Evolutionary conservation across 2,113 vertebrate genomes (phyloP).

Genomic region (Fregetta grallaria): DNA sequence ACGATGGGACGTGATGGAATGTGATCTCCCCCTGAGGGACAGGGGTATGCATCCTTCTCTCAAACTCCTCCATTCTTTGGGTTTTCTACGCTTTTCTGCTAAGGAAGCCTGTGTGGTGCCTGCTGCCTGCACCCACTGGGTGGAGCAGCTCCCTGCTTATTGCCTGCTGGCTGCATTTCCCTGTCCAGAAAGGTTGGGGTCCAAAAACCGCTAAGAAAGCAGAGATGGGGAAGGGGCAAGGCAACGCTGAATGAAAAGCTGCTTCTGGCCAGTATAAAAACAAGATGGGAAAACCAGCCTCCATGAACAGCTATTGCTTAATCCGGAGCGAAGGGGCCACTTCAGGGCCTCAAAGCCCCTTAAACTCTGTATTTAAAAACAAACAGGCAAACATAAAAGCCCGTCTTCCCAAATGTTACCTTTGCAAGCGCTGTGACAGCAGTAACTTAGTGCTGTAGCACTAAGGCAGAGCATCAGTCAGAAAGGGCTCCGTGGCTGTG

Average conservation of each 20-base stretch:
- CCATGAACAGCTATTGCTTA: neutral
- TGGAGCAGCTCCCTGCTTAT: conserved; percentile 41
- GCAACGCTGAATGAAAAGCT: neutral
- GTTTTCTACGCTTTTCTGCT: neutral
- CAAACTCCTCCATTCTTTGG: rapidly evolving
- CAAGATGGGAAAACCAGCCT: neutral
- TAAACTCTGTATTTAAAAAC: neutral
- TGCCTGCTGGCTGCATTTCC: neutral
- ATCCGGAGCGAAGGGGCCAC: rapidly evolving
- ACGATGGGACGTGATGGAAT: neutral
- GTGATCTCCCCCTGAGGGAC: neutral
- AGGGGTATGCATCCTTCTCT: neutral
- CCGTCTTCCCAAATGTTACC: neutral
- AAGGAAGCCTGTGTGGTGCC: neutral
- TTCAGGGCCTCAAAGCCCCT: neutral
- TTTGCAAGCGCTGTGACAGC: neutral
- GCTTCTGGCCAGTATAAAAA: neutral
- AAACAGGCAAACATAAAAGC: neutral
- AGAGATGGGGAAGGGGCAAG: neutral
- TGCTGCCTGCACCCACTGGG: conserved; percentile 32
- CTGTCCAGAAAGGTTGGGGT: rapidly evolving
- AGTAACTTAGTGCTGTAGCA: neutral
- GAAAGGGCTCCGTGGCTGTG: neutral
- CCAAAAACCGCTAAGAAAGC: neutral
- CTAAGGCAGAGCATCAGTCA: neutral